Percentiles rank a stretch among this genome's conserved stretches.
Evolutionary conservation across 2,888 invertebrate genomes (phyloP).

Genomic region (Eupithecia insigniata): DNA sequence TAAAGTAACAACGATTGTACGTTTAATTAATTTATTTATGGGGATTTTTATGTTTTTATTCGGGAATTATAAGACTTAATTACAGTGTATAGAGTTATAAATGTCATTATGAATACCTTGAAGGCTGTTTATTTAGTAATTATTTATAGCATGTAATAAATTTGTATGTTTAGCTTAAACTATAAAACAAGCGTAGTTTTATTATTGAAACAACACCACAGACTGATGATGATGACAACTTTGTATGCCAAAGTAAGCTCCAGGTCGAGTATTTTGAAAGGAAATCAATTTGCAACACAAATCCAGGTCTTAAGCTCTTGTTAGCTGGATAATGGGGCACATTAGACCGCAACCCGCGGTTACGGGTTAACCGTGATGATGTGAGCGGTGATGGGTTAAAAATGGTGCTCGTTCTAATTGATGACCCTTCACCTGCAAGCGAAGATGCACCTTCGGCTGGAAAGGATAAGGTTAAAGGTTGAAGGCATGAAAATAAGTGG

Average conservation of each 20-base stretch:
- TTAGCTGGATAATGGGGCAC: constrained; percentile 41
- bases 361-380: constrained; percentile 56
- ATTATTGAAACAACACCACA: background rate
- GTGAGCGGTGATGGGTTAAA: constrained; percentile 59
- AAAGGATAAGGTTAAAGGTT: background rate
- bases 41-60: constrained; percentile 40
- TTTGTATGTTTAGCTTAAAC: constrained; percentile 7
- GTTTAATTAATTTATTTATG: constrained; percentile 45
- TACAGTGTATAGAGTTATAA: constrained; percentile 36
- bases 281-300: constrained; percentile 28
- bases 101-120: constrained; percentile 25
- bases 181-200: background rate
- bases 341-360: constrained; percentile 52
- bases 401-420: constrained; percentile 67
- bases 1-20: constrained; percentile 38
- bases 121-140: constrained; percentile 31
- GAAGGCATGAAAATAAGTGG: background rate
- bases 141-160: constrained; percentile 27
- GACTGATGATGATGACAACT: background rate
- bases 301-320: constrained; percentile 16
- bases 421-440: constrained; percentile 56
- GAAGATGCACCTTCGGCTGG: constrained; percentile 3
- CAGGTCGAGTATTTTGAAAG: constrained; percentile 5
- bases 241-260: background rate
- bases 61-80: constrained; percentile 39